These are phyloP conservation scores for Chloroclysta siterata DNA, from an alignment of 2,888 invertebrate genomes.

Conservation along the genomic window DNA sequence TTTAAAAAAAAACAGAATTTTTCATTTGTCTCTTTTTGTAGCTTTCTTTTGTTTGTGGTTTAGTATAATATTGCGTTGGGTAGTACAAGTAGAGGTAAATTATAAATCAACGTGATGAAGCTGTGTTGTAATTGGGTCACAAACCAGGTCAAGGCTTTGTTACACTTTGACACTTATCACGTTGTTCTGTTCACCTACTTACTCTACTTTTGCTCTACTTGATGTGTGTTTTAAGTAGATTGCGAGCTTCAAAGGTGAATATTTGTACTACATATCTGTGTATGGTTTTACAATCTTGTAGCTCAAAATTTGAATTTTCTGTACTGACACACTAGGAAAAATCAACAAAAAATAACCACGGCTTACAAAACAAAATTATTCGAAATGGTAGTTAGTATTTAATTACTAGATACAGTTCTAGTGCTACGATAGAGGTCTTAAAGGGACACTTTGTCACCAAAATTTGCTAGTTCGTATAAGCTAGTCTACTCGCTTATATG, in stretches of 20 bases:
- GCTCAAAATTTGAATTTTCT: too few species aligned
- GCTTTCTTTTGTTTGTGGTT: neutral
- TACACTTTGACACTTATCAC: constrained; percentile 21
- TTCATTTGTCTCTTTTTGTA: neutral
- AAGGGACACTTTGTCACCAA: too few species aligned
- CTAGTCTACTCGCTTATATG: too few species aligned
- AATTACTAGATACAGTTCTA: too few species aligned
- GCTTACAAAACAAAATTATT: too few species aligned
- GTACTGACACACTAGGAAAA: too few species aligned
- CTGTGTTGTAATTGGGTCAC: constrained; percentile 43
- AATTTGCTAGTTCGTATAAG: too few species aligned
- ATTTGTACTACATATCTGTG: neutral
- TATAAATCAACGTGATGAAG: constrained; percentile 38
- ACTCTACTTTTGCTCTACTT: constrained; percentile 8
- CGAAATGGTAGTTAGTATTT: too few species aligned
- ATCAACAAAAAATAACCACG: too few species aligned
- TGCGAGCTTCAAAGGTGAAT: neutral
- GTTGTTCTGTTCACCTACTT: constrained; percentile 12
- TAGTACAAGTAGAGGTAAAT: neutral
- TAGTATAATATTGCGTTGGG: neutral
- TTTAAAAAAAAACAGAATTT: neutral
- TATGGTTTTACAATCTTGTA: neutral
- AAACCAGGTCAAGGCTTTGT: constrained; percentile 48
- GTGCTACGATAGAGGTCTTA: too few species aligned
- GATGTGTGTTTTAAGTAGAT: neutral